Evolutionary conservation across 2,797 vertebrate genomes (phyloP).

Genomic region (Okamejei kenojei): DNA sequence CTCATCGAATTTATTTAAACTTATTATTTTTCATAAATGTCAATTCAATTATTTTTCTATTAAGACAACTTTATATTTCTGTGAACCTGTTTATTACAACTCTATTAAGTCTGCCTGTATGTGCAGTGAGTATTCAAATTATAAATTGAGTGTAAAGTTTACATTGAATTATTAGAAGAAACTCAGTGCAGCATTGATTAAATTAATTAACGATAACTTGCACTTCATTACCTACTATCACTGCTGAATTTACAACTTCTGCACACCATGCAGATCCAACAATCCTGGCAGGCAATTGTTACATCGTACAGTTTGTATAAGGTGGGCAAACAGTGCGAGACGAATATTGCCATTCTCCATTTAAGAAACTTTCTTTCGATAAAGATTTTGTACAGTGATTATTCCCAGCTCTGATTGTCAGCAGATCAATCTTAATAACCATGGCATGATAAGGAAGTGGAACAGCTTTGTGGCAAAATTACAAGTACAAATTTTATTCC

Average conservation of each 20-base stretch:
- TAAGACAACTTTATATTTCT: neutral
- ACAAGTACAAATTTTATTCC: neutral
- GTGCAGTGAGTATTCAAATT: neutral
- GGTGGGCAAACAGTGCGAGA: neutral
- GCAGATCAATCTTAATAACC: neutral
- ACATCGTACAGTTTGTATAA: neutral
- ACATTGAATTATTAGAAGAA: neutral
- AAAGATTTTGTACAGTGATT: neutral
- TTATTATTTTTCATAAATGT: neutral
- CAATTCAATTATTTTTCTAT: neutral
- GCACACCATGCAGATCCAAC: neutral
- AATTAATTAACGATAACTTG: neutral
- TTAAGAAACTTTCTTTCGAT: neutral
- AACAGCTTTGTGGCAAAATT: neutral
- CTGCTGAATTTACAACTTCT: no score
- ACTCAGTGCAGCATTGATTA: neutral
- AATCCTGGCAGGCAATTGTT: neutral
- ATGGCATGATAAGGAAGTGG: neutral
- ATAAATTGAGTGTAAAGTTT: neutral
- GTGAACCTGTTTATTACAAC: neutral
- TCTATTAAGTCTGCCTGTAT: neutral
- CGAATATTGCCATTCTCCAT: neutral
- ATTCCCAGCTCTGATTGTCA: neutral
- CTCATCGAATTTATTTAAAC: neutral
- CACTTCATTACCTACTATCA: neutral